phyloP scores from a whole-genome alignment of 2,113 vertebrate species.

The Corythoichthys intestinalis region DNA sequence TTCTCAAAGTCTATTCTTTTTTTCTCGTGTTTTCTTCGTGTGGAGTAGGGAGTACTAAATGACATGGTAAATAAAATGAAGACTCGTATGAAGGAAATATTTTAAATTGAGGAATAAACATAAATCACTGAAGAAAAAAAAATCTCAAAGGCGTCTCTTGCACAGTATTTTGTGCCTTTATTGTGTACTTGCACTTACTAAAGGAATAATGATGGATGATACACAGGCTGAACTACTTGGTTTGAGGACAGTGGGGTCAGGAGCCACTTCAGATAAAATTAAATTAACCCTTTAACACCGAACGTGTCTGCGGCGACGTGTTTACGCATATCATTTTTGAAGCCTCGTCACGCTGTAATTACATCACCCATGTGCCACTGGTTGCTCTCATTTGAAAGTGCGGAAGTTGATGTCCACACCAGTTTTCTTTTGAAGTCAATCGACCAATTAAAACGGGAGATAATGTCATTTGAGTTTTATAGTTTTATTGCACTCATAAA shows the following conservation, averaged over 20 bases:
- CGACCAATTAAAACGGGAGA: too few species aligned
- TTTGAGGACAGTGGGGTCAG: neutral
- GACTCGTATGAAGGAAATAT: neutral
- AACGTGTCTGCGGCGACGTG: too few species aligned
- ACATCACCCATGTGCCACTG: too few species aligned
- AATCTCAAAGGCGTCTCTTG: too few species aligned
- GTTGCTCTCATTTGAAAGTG: too few species aligned
- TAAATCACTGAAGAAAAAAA: too few species aligned
- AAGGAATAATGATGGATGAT: neutral
- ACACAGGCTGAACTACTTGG: neutral
- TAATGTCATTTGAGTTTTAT: too few species aligned
- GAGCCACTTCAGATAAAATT: neutral
- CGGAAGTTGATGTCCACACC: too few species aligned
- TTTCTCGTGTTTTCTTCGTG: neutral
- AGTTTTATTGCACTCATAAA: too few species aligned
- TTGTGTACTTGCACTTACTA: neutral
- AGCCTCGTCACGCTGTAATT: too few species aligned
- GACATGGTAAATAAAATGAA: neutral
- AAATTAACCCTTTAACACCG: neutral
- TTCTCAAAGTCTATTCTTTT: neutral
- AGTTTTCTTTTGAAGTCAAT: too few species aligned
- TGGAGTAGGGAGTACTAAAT: neutral
- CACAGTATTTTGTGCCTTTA: neutral
- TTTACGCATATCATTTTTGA: too few species aligned
- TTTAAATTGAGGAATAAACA: neutral